Conservation (phyloP, 2,797 vertebrate genomes). For the Synanceia verrucosa region DNA sequence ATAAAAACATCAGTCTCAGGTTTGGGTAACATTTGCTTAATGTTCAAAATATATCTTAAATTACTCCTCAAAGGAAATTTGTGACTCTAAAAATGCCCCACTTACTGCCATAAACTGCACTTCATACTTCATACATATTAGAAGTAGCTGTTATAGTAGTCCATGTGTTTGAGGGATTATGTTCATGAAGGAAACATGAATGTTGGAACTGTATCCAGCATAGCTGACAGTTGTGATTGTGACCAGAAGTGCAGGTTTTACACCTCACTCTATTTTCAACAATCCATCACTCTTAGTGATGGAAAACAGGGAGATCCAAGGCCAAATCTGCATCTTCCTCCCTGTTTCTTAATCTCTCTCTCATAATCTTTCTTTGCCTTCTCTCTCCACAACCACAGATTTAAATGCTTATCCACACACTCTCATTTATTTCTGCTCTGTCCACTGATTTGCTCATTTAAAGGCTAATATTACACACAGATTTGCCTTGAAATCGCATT, state of each 20-base stretch:
- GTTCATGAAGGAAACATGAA: slow-evolving; percentile 39
- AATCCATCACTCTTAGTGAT: slow-evolving; percentile 38
- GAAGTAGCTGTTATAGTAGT: slow-evolving; percentile 10
- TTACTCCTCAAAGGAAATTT: slow-evolving; percentile 3
- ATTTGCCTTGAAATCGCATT: slow-evolving; percentile 33
- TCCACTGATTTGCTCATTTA: slow-evolving; percentile 21
- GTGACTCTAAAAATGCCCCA: slow-evolving; percentile 9
- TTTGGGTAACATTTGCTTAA: neutral
- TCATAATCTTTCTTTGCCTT: slow-evolving; percentile 16
- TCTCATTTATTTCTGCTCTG: neutral
- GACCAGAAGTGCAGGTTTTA: slow-evolving; percentile 25
- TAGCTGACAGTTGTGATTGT: slow-evolving; percentile 37
- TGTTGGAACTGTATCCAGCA: slow-evolving; percentile 24
- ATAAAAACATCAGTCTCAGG: neutral
- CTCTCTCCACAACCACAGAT: slow-evolving; percentile 5
- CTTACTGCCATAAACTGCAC: slow-evolving; percentile 5
- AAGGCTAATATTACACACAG: slow-evolving; percentile 10
- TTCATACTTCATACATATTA: slow-evolving; percentile 23
- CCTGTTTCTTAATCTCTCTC: slow-evolving; percentile 35
- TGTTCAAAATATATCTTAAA: slow-evolving; percentile 12
- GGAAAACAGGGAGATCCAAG: slow-evolving; percentile 1
- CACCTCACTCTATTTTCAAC: slow-evolving; percentile 30
- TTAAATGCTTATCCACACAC: neutral
- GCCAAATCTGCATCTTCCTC: slow-evolving; percentile 26
- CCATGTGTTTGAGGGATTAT: slow-evolving; percentile 30